phyloP scores from a whole-genome alignment of 2,797 vertebrate genomes.

The Gallirallus australis region DNA sequence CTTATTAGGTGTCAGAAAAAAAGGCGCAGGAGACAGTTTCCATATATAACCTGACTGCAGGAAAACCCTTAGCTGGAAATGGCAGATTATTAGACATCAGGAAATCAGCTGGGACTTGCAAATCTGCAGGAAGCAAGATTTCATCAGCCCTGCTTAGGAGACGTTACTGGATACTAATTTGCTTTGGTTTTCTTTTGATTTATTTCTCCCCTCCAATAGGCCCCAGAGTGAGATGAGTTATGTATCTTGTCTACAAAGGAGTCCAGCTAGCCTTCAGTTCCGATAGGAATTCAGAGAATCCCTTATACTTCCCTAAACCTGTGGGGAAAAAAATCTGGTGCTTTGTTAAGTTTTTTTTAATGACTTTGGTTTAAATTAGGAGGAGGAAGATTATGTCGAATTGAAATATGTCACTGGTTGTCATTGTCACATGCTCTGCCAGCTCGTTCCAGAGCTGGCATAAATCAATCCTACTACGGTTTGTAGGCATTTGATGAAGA shows the following conservation, averaged over 20 bases:
- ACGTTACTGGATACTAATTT: background rate
- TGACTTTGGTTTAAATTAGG: background rate
- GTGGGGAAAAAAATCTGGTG: background rate
- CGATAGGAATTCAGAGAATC: background rate
- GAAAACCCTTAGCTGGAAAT: background rate
- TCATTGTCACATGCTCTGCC: background rate
- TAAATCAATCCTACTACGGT: background rate
- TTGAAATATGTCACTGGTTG: background rate
- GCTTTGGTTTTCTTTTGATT: background rate
- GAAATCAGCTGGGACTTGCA: background rate
- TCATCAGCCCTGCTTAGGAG: background rate
- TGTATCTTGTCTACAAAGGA: background rate
- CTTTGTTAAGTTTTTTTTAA: background rate
- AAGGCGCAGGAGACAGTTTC: background rate
- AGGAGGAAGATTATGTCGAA: background rate
- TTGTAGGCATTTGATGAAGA: background rate
- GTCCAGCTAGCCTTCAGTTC: background rate
- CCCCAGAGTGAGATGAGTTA: background rate
- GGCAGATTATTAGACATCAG: background rate
- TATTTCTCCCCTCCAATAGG: rapidly evolving
- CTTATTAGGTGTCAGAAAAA: background rate
- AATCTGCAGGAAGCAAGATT: background rate
- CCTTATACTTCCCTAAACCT: background rate
- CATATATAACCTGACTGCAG: background rate
- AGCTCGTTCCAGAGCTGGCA: background rate